Evolutionary conservation across 2,797 vertebrate species (phyloP).

Genomic region (Sebastes oblongus): DNA sequence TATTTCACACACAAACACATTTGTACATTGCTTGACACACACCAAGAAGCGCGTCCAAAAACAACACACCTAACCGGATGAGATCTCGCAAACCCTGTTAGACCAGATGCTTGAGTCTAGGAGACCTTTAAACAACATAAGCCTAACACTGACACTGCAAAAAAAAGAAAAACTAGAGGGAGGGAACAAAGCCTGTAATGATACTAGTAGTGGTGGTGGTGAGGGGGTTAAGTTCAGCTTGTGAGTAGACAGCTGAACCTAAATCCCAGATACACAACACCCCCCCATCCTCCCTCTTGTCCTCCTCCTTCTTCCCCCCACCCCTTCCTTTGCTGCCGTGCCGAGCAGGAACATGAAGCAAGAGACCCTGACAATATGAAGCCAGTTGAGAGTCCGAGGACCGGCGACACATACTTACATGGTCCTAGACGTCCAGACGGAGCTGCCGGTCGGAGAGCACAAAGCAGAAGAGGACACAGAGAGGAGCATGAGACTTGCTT

Average conservation of each 20-base stretch:
- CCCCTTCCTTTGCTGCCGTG: constrained; percentile 59
- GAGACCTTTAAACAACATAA: constrained; percentile 68
- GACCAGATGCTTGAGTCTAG: constrained; percentile 29
- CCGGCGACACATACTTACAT: constrained; percentile 76
- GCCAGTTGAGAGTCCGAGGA: constrained; percentile 53
- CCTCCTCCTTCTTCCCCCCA: constrained; percentile 47
- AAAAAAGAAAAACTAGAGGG: constrained; percentile 43
- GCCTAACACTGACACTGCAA: constrained; percentile 66
- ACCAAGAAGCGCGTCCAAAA: constrained; percentile 23
- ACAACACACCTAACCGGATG: constrained; percentile 61
- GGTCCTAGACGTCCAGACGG: constrained; percentile 67
- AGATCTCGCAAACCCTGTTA: constrained; percentile 66
- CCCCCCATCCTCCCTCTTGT: constrained; percentile 40
- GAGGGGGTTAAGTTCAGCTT: constrained; percentile 64
- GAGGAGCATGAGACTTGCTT: constrained; percentile 73
- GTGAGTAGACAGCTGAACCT: constrained; percentile 84
- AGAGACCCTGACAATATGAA: constrained; percentile 69
- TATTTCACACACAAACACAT: constrained; percentile 12
- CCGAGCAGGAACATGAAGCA: constrained; percentile 66
- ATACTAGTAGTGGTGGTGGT: constrained; percentile 17
- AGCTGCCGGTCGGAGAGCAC: constrained; percentile 57
- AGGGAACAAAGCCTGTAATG: constrained; percentile 50
- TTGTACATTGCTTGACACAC: constrained; percentile 28
- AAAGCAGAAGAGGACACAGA: constrained; percentile 59
- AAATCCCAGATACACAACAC: constrained; percentile 76